Base-by-base conservation (phyloP, 2,113 vertebrate species). In the Ondatra zibethicus region DNA sequence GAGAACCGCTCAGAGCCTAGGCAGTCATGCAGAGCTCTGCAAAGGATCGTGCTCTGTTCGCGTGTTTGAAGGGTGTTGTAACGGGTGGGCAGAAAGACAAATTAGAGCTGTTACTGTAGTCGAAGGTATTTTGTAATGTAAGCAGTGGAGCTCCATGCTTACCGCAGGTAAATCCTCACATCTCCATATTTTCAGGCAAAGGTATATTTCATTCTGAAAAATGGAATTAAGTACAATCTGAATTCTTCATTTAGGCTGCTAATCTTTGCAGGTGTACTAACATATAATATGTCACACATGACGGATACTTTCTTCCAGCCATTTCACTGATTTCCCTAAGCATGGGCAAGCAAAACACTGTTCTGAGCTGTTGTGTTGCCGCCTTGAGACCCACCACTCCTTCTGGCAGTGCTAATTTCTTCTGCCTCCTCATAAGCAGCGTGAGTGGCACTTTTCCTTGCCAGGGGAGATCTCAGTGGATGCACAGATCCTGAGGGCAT, bases 321-420 rank as follows among this genome's bases (percentile, higher is more conserved):
- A 1, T 75, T 95, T 0, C 81, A 50, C 77, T 9, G 14, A 95
- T 82, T 95, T 97, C 92, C 55, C 84, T 96, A 66, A 91, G 52
- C 29, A 12, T 4, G 2, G 9, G 9, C 75, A 89, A 88, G 96
- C 73, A 82, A 96, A 92, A 70, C 96, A 80, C 50, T 97, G 78
- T 94, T 97, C 77, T 90, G 87, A 96, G 42, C 45, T 12, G 9
- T 36, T 47, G 0, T 73, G 8, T 91, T 5, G 47, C 84, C 84
- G 47, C 47, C 17, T 88, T 75, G 61, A 87, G 82, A 93, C 87
- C 75, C 36, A 3, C 93, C 92, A 5, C 31, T 94, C 21, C 75
- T 96, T 95, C 87, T 96, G 89, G 36, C 63, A 50, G 23, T 47
- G 58, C 94, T 97, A 55, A 97, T 96, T 96, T 94, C 91, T 96